Evolutionary conservation across 2,888 invertebrate species (phyloP).

Genomic region (Emesis furor): DNA sequence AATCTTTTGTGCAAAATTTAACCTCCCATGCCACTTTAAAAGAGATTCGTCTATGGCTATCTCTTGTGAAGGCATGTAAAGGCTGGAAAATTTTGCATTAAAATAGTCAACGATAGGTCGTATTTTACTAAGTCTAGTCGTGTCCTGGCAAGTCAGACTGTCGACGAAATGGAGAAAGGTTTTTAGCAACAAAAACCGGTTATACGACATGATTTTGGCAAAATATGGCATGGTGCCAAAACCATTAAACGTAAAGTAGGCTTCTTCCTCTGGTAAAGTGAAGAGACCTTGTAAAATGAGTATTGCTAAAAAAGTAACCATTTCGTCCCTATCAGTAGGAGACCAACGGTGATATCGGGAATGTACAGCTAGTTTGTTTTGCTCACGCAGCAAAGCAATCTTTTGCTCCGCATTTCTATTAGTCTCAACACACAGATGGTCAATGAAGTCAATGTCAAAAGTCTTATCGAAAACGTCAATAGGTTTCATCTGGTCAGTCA

Average conservation of each 20-base stretch:
- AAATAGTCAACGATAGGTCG: conserved; percentile 65
- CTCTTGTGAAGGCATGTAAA: conserved; percentile 70
- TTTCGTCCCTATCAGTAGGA: conserved; percentile 44
- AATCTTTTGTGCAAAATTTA: conserved; percentile 72
- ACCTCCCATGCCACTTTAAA: conserved; percentile 72
- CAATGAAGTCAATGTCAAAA: conserved; percentile 67
- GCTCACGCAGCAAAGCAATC: conserved; percentile 38
- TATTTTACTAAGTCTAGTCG: conserved; percentile 68
- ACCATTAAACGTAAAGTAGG: conserved; percentile 70
- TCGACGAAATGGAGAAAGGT: conserved; percentile 66
- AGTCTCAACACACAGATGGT: conserved; percentile 60
- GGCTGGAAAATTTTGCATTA: conserved; percentile 67
- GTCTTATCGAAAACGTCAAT: conserved; percentile 62
- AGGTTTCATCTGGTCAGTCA: conserved; percentile 49
- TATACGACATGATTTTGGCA: conserved; percentile 70
- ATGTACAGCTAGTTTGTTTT: conserved; percentile 37
- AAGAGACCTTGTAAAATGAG: conserved; percentile 68
- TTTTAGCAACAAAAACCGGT: conserved; percentile 68
- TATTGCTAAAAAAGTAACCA: conserved; percentile 59
- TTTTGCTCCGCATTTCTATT: conserved; percentile 60
- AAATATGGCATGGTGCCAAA: conserved; percentile 70
- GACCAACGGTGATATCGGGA: conserved; percentile 53
- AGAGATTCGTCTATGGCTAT: conserved; percentile 75
- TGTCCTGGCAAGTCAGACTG: conserved; percentile 45
- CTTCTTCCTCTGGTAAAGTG: conserved; percentile 67